Percentiles rank a stretch among this genome's conserved stretches.
Conservation (phyloP, 2,113 vertebrate genomes). For the Lynx canadensis region DNA sequence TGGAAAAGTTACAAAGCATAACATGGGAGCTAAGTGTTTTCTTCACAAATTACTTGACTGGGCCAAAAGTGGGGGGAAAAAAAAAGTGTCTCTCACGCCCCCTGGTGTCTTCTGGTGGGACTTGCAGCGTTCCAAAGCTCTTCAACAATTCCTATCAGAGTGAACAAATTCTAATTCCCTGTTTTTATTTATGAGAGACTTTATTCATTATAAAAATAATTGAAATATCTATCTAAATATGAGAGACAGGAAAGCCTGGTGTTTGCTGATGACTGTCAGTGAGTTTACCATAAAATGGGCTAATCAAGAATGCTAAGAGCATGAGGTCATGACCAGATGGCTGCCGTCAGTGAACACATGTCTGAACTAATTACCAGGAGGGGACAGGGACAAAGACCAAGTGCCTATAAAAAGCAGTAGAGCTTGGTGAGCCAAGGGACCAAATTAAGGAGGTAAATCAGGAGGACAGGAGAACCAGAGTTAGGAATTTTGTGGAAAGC, state of each 20-base stretch:
- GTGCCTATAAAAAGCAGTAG: background rate
- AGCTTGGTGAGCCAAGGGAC: background rate
- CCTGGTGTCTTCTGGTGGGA: background rate
- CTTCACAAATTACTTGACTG: accelerated
- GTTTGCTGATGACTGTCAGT: background rate
- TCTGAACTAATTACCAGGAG: background rate
- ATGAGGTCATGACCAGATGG: background rate
- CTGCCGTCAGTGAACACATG: background rate
- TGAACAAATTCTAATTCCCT: background rate
- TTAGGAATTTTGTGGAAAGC: background rate
- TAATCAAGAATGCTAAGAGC: background rate
- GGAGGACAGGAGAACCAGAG: background rate
- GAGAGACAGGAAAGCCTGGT: background rate
- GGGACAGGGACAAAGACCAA: background rate
- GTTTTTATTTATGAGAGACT: background rate
- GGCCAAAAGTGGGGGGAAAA: accelerated
- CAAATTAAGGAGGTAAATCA: background rate
- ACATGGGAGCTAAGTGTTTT: background rate
- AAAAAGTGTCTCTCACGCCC: background rate
- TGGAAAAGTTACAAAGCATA: background rate
- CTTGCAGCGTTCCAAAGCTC: background rate
- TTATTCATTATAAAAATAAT: background rate
- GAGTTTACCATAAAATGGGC: background rate
- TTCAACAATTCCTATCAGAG: background rate
- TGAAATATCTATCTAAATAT: background rate